These are phyloP conservation scores for Crambe crambe DNA, from an alignment of 37 sponge, comb jelly and placozoan genomes.

Conservation along the genomic window DNA sequence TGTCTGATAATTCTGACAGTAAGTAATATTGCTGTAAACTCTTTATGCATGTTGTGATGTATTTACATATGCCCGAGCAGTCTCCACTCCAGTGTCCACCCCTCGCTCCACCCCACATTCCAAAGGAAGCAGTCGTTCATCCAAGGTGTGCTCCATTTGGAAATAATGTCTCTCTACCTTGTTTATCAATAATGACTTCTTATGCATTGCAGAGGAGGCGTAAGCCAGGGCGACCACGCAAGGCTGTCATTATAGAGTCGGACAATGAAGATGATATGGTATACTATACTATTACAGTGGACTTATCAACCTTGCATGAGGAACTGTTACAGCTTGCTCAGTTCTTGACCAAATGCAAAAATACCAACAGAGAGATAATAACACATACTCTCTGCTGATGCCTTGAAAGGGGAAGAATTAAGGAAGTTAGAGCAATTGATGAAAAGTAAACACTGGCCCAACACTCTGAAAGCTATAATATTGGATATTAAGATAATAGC, in stretches of 20 bases:
- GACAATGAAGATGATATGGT: constrained; percentile 78
- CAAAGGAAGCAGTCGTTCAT: background rate
- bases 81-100: constrained; percentile 42
- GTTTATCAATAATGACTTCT: background rate
- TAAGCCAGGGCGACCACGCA: constrained; percentile 49
- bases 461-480: too few relatives aligned
- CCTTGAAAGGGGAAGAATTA: too few relatives aligned
- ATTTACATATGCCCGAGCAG: background rate
- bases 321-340: too few relatives aligned
- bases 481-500: too few relatives aligned
- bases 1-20: constrained; percentile 58
- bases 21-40: background rate
- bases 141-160: constrained; percentile 7
- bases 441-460: too few relatives aligned
- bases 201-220: constrained; percentile 12
- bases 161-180: background rate
- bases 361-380: too few relatives aligned
- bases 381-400: too few relatives aligned
- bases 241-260: constrained; percentile 54
- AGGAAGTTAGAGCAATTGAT: too few relatives aligned
- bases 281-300: background rate
- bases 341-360: too few relatives aligned
- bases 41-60: background rate
- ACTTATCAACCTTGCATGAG: too few relatives aligned
- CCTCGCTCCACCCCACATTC: constrained; percentile 30